These are phyloP conservation scores for Leptinotarsa lineolata DNA, from an alignment of 1,140 invertebrate genomes.

Conservation along the genomic window DNA sequence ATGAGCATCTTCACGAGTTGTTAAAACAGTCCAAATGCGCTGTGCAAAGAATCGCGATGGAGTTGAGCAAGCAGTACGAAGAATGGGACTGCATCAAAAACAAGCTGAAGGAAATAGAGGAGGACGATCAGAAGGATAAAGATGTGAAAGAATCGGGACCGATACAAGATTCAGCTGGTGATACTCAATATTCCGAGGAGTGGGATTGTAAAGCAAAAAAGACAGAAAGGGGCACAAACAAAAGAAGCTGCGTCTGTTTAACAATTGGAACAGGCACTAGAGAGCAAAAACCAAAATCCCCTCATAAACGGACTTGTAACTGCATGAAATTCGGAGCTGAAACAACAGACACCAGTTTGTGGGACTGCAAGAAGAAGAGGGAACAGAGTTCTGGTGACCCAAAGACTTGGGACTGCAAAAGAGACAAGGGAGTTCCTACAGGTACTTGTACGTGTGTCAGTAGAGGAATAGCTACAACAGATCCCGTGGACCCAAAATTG, in stretches of 20 bases:
- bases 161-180: neutral
- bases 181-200: neutral
- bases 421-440: neutral
- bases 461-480: neutral
- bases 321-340: neutral
- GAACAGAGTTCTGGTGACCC: conserved; percentile 2
- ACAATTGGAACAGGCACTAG: neutral
- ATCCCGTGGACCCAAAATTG: neutral
- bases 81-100: conserved; percentile 33
- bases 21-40: conserved; percentile 43
- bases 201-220: neutral
- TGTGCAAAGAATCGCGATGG: conserved; percentile 36
- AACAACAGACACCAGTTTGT: neutral
- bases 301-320: neutral
- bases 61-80: conserved; percentile 37
- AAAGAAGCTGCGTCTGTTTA: conserved; percentile 16
- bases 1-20: conserved; percentile 42
- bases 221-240: too few relatives aligned
- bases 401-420: conserved; percentile 7
- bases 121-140: neutral
- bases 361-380: neutral
- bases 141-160: too few relatives aligned
- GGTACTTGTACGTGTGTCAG: neutral
- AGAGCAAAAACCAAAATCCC: neutral
- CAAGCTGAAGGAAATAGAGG: conserved; percentile 12